Evolutionary conservation across 2,888 invertebrate genomes (phyloP).

Genomic region (Trichogramma evanescens): DNA sequence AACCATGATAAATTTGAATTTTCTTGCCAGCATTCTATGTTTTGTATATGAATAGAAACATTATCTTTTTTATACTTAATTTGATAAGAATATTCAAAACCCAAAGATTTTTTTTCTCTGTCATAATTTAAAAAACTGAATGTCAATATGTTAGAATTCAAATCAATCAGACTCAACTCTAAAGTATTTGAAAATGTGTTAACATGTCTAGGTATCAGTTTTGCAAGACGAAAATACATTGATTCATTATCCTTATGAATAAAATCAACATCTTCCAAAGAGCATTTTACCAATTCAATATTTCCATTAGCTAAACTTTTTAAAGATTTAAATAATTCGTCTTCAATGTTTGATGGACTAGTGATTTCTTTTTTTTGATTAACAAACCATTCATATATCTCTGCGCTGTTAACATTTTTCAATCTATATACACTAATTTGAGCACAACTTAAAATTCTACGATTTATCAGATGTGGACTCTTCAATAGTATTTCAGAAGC

Average conservation of each 20-base stretch:
- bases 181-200: slow-evolving; percentile 46
- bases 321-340: slow-evolving; percentile 34
- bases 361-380: slow-evolving; percentile 9
- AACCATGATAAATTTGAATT: slow-evolving; percentile 50
- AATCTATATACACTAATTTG: slow-evolving; percentile 28
- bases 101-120: slow-evolving; percentile 43
- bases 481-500: slow-evolving; percentile 57
- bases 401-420: slow-evolving; percentile 2
- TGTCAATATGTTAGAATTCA: slow-evolving; percentile 40
- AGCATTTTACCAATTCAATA: slow-evolving; percentile 8
- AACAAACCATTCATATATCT: slow-evolving; percentile 19
- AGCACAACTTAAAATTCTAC: slow-evolving; percentile 56
- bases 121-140: slow-evolving; percentile 50
- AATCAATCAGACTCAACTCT: slow-evolving; percentile 42
- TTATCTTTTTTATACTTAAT: slow-evolving; percentile 27
- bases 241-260: slow-evolving; percentile 21
- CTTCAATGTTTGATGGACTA: slow-evolving; percentile 24
- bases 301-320: slow-evolving; percentile 26
- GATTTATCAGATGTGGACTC: slow-evolving; percentile 68
- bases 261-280: slow-evolving; percentile 19
- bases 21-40: slow-evolving; percentile 6
- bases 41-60: slow-evolving; percentile 21
- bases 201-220: slow-evolving; percentile 45
- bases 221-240: slow-evolving; percentile 44
- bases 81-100: slow-evolving; percentile 38